Evolutionary conservation across 2,888 invertebrate species (phyloP).

Genomic region (Zaprionus lineosus): DNA sequence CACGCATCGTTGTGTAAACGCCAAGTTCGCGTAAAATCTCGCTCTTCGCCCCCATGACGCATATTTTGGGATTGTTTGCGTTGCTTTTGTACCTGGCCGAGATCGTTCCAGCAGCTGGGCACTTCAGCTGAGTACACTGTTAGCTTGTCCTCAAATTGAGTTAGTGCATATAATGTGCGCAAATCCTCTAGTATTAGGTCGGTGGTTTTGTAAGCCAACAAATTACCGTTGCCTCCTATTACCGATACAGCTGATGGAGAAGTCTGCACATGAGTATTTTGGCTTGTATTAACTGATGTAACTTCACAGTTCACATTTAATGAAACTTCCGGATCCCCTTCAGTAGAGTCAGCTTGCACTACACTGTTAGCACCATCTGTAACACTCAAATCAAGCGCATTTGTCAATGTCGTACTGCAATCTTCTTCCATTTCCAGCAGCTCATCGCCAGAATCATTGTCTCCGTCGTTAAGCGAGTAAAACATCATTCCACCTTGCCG

Average conservation of each 20-base stretch:
- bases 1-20: slow-evolving; percentile 92
- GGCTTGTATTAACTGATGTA: slow-evolving; percentile 24
- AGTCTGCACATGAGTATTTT: slow-evolving; percentile 57
- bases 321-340: slow-evolving; percentile 27
- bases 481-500: slow-evolving; percentile 91
- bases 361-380: slow-evolving; percentile 67
- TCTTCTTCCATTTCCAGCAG: slow-evolving; percentile 87
- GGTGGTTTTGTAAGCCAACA: slow-evolving; percentile 85
- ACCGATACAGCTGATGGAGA: slow-evolving; percentile 67
- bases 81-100: slow-evolving; percentile 95
- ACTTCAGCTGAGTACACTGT: slow-evolving; percentile 91
- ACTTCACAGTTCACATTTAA: slow-evolving; percentile 50
- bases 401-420: slow-evolving; percentile 67
- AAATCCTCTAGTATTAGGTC: slow-evolving; percentile 86
- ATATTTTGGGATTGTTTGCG: slow-evolving; percentile 92
- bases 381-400: slow-evolving; percentile 67
- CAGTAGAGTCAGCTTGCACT: slow-evolving; percentile 13
- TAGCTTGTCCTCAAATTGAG: slow-evolving; percentile 87
- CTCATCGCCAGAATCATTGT: slow-evolving; percentile 88
- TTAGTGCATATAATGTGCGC: slow-evolving; percentile 88
- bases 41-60: slow-evolving; percentile 86
- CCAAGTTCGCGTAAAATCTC: slow-evolving; percentile 91
- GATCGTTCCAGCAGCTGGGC: slow-evolving; percentile 96
- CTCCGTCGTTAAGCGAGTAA: slow-evolving; percentile 89
- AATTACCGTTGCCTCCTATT: slow-evolving; percentile 61